Evolutionary conservation across 2,797 vertebrate genomes (phyloP), one percentile per base, ranked within the genome.

Genomic region (Acomys russatus): DNA sequence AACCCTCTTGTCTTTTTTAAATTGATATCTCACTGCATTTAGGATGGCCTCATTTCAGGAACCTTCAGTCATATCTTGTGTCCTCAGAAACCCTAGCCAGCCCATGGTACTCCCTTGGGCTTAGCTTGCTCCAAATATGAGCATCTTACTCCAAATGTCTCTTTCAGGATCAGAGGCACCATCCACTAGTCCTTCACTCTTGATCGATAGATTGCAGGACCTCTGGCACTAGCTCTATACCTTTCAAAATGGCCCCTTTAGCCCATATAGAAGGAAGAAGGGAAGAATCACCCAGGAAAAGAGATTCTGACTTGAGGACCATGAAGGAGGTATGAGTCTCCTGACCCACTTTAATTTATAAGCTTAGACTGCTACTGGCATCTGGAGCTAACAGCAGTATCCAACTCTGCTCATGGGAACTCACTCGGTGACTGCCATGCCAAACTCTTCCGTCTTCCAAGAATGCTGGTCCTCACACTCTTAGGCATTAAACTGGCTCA

Each of bases 171-270:
- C 35, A 74, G 35, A 74, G 71, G 44, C 9, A 38, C 71, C 20
- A 74, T 74, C 35, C 20, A 35, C 20, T 74, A 17, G 3, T n/a
- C 0, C 9, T 15, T 38, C 44, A 5, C 14, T 23, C n/a, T 35
- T 33, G 35, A 30, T 33, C 11, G n/a, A 28, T 14, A 25, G 30
- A 38, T 28, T 12, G 1, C 8, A 17, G 4, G 9, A 25, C 7
- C 9, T 18, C 30, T 33, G 9, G 63, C 5, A 2, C n/a, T 3
- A 1, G 6, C 73, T 4, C 64, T 2, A 74, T 0, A 11, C 25
- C 44, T 64, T 25, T n/a, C 35, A 17, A 9, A 49, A 49, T 2
- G 3, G 0, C n/a, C 76, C 70, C 25, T 61, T 79, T 44, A 59
- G 8, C 28, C 4, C 25, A 38, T 28, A 2, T 54, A 35, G 18